Conservation (phyloP, 1,140 invertebrate species). For the Pinna nobilis region DNA sequence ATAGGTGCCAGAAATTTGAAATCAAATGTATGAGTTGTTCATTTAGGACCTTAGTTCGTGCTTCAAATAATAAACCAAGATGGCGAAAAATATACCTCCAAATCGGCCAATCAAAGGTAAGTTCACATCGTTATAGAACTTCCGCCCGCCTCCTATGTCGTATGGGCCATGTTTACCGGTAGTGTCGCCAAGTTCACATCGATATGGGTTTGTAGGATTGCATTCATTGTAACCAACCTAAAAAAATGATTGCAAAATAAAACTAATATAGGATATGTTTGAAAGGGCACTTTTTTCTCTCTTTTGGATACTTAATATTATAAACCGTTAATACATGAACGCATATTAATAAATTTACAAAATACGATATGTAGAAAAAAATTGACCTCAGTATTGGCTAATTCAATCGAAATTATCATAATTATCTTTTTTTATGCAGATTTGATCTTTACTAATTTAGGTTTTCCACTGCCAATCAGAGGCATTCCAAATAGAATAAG, state of each 20-base stretch:
- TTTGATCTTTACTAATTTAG: too few species aligned
- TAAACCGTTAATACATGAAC: too few species aligned
- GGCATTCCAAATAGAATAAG: too few species aligned
- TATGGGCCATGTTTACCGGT: conserved; percentile 89
- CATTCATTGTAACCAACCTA: conserved; percentile 85
- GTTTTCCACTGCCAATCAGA: too few species aligned
- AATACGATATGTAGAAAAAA: too few species aligned
- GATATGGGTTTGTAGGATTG: conserved; percentile 87
- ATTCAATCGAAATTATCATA: too few species aligned
- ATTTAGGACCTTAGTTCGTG: not conserved
- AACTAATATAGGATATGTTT: not conserved
- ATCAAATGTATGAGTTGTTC: too few species aligned
- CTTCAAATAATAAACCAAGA: not conserved
- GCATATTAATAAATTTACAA: too few species aligned
- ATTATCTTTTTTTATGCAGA: too few species aligned
- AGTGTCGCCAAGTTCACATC: conserved; percentile 95
- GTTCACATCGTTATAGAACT: conserved; percentile 89
- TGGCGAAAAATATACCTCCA: conserved; percentile 61
- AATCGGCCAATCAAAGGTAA: conserved; percentile 83
- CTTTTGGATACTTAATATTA: not conserved
- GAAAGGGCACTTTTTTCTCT: not conserved
- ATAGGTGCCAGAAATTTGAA: too few species aligned
- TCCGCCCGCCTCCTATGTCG: conserved; percentile 85
- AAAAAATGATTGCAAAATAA: not conserved
- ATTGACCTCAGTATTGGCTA: too few species aligned